These are phyloP conservation scores for Oreotrochilus melanogaster DNA, from an alignment of 2,113 vertebrate genomes.

Conservation along the genomic window DNA sequence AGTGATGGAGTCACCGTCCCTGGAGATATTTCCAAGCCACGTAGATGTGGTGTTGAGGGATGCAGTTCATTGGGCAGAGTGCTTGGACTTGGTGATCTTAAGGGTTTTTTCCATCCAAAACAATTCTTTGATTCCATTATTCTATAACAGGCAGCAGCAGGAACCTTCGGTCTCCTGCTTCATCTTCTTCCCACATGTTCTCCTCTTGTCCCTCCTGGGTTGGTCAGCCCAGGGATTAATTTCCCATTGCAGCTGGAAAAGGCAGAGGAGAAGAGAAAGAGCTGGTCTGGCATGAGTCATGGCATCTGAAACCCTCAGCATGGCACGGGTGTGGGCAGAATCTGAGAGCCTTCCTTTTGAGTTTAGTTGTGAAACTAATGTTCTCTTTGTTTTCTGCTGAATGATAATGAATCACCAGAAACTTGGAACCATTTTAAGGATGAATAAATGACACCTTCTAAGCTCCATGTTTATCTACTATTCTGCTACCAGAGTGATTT, in stretches of 20 bases:
- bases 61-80: too few species aligned
- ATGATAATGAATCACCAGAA: slow-evolving; percentile 48
- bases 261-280: not conserved
- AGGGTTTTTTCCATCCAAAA: too few species aligned
- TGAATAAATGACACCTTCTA: slow-evolving; percentile 68
- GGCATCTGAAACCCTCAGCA: not conserved
- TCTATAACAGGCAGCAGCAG: not conserved
- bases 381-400: slow-evolving; percentile 67
- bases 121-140: too few species aligned
- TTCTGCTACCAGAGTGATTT: slow-evolving; percentile 59
- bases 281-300: not conserved
- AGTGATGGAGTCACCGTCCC: too few species aligned
- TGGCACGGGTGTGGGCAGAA: not conserved
- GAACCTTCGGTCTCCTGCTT: not conserved
- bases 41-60: too few species aligned
- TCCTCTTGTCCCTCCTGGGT: not conserved
- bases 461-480: slow-evolving; percentile 71
- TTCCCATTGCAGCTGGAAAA: not conserved
- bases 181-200: not conserved
- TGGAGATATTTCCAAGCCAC: too few species aligned
- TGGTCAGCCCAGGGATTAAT: not conserved
- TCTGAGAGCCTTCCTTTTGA: not conserved
- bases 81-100: too few species aligned
- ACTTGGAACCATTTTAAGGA: slow-evolving; percentile 61
- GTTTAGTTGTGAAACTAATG: slow-evolving; percentile 27